Percentiles rank a stretch among this genome's conserved stretches.
Evolutionary conservation across 2,797 vertebrate genomes (phyloP).

Genomic region (Sebastiscus albofasciatus): DNA sequence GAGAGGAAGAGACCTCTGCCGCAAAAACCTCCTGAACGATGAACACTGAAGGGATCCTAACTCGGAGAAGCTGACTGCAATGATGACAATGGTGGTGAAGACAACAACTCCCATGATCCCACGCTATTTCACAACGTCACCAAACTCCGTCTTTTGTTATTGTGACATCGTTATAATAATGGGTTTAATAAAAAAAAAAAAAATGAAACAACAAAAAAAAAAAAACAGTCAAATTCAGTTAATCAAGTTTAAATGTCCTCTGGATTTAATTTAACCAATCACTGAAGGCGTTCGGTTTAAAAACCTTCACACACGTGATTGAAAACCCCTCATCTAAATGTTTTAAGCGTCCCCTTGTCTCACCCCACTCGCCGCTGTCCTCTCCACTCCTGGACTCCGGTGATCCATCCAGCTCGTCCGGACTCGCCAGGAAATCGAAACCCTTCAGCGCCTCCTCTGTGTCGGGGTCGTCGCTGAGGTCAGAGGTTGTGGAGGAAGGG

Average conservation of each 20-base stretch:
- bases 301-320: not conserved
- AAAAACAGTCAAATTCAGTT: not conserved
- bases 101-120: not conserved
- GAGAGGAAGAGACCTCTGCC: not conserved
- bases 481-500: conserved; percentile 75
- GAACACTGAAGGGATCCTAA: not conserved
- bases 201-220: not conserved
- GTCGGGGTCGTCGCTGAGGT: conserved; percentile 92
- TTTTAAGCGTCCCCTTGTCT: not conserved
- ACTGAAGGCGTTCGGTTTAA: not conserved
- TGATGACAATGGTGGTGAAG: not conserved
- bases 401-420: conserved; percentile 87
- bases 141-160: not conserved
- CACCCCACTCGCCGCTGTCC: conserved; percentile 67
- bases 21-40: not conserved
- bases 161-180: too few species aligned
- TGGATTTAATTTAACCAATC: not conserved
- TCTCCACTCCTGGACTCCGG: conserved; percentile 86
- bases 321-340: not conserved
- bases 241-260: not conserved
- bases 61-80: not conserved
- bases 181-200: too few species aligned
- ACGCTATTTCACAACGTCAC: not conserved
- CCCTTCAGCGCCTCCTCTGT: conserved; percentile 94
- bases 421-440: conserved; percentile 91